Evolutionary conservation across 2,888 invertebrate species (phyloP), one percentile per base, ranked within the genome.

Genomic region (Diogma glabrata): DNA sequence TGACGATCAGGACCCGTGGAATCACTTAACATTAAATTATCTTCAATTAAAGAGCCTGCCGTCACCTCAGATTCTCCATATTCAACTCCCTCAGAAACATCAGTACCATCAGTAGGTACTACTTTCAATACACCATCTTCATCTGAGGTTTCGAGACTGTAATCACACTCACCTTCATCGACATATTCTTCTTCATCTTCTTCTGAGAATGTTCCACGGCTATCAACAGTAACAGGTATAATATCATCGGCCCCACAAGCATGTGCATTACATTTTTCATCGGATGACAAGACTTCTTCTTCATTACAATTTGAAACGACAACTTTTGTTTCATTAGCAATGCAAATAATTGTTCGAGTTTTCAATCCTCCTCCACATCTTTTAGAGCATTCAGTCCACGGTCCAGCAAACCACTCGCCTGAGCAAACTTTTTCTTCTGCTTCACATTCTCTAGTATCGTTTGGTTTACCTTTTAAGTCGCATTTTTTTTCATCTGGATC

Each of bases 391-490:
- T 78, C 71, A 46, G 77, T 75, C 89, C 91, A 94, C 0, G 89
- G 89, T 1, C 88, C 89, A 33, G 83, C 77, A 63, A 83, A 90
- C 93, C 92, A 96, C 65, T 85, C 81, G 6, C 90, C 87, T 4
- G 83, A 81, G 64, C 94, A 95, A 52, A 81, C 76, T 50, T 79
- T 78, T 49, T 74, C 71, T 47, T 82, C 78, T 2, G 83, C 80
- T 50, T 80, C 81, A 63, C 93, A 93, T 40, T 83, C 78, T 60
- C 79, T 78, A 3, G 78, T 76, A 17, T 75, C 74, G 51, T 81
- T 78, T 61, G 87, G 88, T 64, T 83, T 87, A 47, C 77, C 74
- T 1, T 71, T 71, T 1, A 71, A 64, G 56, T 81, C 78, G 64
- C 95, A 95, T 54, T 84, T 79, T 0, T 65, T 63, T 2, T 71